Conservation (phyloP, 37 sponge, comb jelly and placozoan species). For the Cladorhizidae sp. region DNA sequence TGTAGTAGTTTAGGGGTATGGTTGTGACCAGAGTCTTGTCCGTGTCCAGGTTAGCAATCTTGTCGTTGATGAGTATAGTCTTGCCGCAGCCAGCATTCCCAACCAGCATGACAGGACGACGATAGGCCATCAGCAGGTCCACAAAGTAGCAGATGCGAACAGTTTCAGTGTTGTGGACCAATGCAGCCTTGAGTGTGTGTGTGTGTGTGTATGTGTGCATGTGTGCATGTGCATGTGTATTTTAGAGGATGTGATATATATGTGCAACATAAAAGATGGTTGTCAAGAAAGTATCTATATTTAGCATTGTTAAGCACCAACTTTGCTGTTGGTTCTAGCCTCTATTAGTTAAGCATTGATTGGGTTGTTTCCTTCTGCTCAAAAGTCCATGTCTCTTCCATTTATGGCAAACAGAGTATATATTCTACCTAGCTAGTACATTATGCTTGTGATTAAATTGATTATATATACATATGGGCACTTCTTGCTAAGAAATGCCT, state of each 20-base stretch:
- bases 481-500: too few relatives aligned
- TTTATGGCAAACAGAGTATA: too few relatives aligned
- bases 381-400: too few relatives aligned
- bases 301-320: too few relatives aligned
- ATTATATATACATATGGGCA: too few relatives aligned
- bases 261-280: background rate
- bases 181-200: constrained; percentile 55
- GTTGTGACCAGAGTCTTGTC: constrained; percentile 88
- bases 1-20: constrained; percentile 98
- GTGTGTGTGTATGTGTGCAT: background rate
- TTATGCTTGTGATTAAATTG: too few relatives aligned
- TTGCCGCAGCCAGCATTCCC: constrained; percentile 97
- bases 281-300: background rate
- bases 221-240: background rate
- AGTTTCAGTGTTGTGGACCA: constrained; percentile 95
- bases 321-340: too few relatives aligned
- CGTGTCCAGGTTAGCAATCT: constrained; percentile 43
- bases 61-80: constrained; percentile 93
- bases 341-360: too few relatives aligned
- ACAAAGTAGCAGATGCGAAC: constrained; percentile 81
- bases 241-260: background rate
- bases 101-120: constrained; percentile 97
- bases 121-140: constrained; percentile 86
- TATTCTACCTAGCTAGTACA: too few relatives aligned
- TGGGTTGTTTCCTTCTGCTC: too few relatives aligned